A percentile compares a stretch with the other conserved stretches of the same genome.
These are phyloP conservation scores for Macropis europaea DNA, from an alignment of 2,888 invertebrate species.

Conservation along the genomic window DNA sequence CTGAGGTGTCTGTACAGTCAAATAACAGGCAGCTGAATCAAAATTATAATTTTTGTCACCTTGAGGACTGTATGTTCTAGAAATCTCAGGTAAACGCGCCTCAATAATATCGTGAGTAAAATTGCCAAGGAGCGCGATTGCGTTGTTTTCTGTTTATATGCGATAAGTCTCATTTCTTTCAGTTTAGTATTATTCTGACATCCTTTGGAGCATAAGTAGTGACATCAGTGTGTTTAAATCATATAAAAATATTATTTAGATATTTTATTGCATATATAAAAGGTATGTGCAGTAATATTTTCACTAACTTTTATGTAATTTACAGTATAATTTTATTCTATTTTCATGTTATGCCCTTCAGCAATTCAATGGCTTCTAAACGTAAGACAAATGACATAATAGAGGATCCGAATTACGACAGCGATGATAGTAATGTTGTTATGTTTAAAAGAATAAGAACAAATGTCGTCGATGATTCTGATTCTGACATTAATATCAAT, in stretches of 20 bases:
- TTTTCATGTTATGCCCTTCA: conserved; percentile 2
- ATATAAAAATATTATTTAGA: conserved; percentile 3
- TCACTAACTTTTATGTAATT: too few relatives aligned
- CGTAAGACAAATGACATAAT: not conserved
- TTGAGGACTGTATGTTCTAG: too few relatives aligned
- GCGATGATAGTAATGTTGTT: conserved; percentile 1
- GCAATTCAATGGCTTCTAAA: conserved; percentile 10
- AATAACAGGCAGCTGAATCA: too few relatives aligned
- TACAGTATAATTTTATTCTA: too few relatives aligned
- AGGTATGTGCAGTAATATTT: too few relatives aligned
- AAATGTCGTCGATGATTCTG: conserved; percentile 1
- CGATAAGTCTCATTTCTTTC: too few relatives aligned
- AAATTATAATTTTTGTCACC: too few relatives aligned
- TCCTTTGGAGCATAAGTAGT: not conserved
- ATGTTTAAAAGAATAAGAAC: conserved; percentile 1
- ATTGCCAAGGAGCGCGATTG: not conserved
- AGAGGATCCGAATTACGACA: not conserved
- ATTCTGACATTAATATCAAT: not conserved
- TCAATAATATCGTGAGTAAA: not conserved
- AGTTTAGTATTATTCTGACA: not conserved
- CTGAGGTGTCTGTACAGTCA: too few relatives aligned
- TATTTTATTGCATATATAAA: too few relatives aligned
- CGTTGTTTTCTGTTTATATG: not conserved
- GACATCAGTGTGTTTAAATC: not conserved
- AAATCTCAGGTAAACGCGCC: too few relatives aligned